Evolutionary conservation across 2,888 invertebrate species (phyloP).

Genomic region (Agrenia bidenticulata): DNA sequence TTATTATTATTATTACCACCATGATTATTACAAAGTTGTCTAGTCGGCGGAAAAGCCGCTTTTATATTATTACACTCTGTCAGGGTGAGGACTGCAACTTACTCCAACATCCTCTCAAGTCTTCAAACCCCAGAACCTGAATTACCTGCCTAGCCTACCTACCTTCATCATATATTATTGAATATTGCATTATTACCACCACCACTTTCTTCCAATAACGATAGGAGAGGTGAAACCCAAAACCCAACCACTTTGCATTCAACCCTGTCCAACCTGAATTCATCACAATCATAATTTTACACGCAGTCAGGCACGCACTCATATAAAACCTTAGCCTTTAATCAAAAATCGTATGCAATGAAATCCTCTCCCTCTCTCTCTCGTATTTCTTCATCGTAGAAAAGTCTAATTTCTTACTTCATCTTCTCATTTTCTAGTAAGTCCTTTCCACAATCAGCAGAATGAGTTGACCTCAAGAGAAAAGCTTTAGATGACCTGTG

Average conservation of each 20-base stretch:
- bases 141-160: no score
- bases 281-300: conserved; percentile 21
- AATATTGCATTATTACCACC: no score
- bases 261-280: conserved; percentile 20
- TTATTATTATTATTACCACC: conserved; percentile 18
- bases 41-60: conserved; percentile 42
- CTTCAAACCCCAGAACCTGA: neutral
- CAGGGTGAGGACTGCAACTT: conserved; percentile 1
- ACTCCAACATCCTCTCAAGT: no score
- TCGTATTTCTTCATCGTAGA: neutral
- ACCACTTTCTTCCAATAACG: neutral
- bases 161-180: no score
- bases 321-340: neutral
- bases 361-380: neutral
- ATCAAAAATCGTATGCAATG: neutral
- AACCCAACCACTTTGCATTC: conserved; percentile 5
- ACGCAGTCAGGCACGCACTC: conserved; percentile 10
- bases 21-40: conserved; percentile 44
- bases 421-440: neutral
- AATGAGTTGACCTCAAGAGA: no score
- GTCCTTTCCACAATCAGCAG: no score
- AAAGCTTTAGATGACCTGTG: no score
- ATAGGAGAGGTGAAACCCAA: neutral
- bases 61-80: conserved; percentile 42
- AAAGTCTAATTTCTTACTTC: neutral